Percentiles rank a stretch among this genome's conserved stretches.
phyloP scores from a whole-genome alignment of 1,140 invertebrate genomes.

The Pseudomyrmex dendroicus region DNA sequence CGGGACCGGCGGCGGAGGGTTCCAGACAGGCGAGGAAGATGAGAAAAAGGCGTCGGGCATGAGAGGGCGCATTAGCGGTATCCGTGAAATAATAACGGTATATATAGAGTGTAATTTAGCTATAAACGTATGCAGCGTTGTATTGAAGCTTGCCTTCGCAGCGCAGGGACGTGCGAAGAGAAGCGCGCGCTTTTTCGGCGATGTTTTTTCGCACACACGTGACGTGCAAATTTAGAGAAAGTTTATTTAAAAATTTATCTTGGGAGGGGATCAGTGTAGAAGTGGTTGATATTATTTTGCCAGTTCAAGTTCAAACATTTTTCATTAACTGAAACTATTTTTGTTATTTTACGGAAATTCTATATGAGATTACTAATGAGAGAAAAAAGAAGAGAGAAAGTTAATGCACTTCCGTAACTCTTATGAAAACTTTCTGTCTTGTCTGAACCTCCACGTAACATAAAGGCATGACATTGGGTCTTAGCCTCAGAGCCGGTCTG shows the following conservation, averaged over 20 bases:
- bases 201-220: not conserved
- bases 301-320: too few species aligned
- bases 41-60: constrained; percentile 76
- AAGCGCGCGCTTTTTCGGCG: not conserved
- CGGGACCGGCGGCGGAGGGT: not conserved
- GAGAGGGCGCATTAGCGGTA: constrained; percentile 76
- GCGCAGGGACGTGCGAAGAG: constrained; percentile 74
- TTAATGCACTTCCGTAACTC: too few species aligned
- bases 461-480: too few species aligned
- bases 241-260: not conserved
- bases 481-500: not conserved
- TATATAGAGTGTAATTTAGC: constrained; percentile 84
- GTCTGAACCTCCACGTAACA: too few species aligned
- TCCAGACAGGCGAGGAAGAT: constrained; percentile 47
- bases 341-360: too few species aligned
- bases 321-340: too few species aligned
- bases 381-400: too few species aligned
- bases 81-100: constrained; percentile 83
- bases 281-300: too few species aligned
- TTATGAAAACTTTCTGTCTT: too few species aligned
- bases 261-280: not conserved
- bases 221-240: not conserved
- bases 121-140: constrained; percentile 82
- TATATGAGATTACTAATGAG: too few species aligned
- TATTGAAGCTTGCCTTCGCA: constrained; percentile 74